Evolutionary conservation across 2,113 vertebrate species (phyloP).

Genomic region (Motacilla alba): DNA sequence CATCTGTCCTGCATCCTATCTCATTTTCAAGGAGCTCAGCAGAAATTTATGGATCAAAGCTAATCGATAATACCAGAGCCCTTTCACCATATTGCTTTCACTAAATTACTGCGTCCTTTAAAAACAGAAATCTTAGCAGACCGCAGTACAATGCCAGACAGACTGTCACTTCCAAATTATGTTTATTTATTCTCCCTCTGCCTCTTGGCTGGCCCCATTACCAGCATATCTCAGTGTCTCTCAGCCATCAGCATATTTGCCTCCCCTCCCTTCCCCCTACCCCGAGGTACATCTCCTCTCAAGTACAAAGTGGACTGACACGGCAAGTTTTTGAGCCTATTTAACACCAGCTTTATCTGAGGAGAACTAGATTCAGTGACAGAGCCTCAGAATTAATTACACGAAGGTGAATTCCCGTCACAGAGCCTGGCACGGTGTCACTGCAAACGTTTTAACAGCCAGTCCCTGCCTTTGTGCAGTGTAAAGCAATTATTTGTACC

Average conservation of each 20-base stretch:
- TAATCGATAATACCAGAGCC: slow-evolving; percentile 1
- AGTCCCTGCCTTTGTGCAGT: not conserved
- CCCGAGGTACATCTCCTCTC: not conserved
- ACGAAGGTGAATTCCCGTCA: not conserved
- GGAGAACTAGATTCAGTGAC: not conserved
- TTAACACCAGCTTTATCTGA: slow-evolving; percentile 12
- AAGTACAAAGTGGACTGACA: slow-evolving; percentile 52
- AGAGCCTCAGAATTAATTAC: slow-evolving; percentile 43
- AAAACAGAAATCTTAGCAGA: slow-evolving; percentile 25
- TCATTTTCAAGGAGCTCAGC: not conserved
- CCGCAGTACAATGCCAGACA: slow-evolving; percentile 18
- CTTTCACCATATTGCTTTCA: slow-evolving; percentile 27
- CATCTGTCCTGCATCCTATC: not conserved
- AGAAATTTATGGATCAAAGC: slow-evolving; percentile 13
- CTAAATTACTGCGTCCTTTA: slow-evolving; percentile 17
- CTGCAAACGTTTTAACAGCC: not conserved
- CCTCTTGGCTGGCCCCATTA: slow-evolving; percentile 51
- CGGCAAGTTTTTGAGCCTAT: slow-evolving; percentile 19
- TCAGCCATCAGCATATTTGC: slow-evolving; percentile 41
- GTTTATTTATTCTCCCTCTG: slow-evolving; percentile 61
- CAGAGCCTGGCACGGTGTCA: not conserved
- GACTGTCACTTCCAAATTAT: slow-evolving; percentile 47
- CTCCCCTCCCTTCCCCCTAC: not conserved
- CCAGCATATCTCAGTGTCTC: slow-evolving; percentile 45
- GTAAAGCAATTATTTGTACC: slow-evolving; percentile 14